These are phyloP conservation scores for Oscheius onirici DNA, from an alignment of 2,888 invertebrate species.

Conservation along the genomic window DNA sequence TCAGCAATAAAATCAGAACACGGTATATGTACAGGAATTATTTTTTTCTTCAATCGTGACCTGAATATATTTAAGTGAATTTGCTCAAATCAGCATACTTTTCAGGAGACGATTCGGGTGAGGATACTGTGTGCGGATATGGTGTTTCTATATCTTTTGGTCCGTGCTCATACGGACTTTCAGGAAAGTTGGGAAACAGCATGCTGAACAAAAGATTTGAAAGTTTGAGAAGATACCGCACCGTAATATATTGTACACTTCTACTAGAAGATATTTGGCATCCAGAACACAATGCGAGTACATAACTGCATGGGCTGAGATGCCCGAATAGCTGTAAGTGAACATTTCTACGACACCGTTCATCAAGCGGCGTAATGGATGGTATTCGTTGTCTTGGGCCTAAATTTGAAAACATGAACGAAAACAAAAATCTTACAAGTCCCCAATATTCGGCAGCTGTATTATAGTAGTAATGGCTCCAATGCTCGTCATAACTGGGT, in stretches of 20 bases:
- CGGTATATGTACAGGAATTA: constrained; percentile 8
- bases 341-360: constrained; percentile 24
- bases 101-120: constrained; percentile 29
- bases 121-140: neutral
- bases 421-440: constrained; percentile 8
- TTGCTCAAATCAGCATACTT: neutral
- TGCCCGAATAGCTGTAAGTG: constrained; percentile 12
- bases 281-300: constrained; percentile 24
- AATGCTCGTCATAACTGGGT: constrained; percentile 10
- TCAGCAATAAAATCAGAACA: constrained; percentile 21
- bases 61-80: neutral
- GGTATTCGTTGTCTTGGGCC: constrained; percentile 29
- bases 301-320: constrained; percentile 20
- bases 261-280: constrained; percentile 2
- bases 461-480: constrained; percentile 22
- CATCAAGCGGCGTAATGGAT: constrained; percentile 24
- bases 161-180: neutral
- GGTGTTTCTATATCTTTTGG: constrained; percentile 4
- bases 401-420: neutral
- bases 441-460: constrained; percentile 31
- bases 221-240: neutral
- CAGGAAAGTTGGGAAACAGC: constrained; percentile 29
- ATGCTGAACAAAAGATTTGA: constrained; percentile 1
- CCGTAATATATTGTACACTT: constrained; percentile 12
- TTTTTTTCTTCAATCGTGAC: neutral